Conservation (phyloP, 2,113 vertebrate species). For the Abramis brama region DNA sequence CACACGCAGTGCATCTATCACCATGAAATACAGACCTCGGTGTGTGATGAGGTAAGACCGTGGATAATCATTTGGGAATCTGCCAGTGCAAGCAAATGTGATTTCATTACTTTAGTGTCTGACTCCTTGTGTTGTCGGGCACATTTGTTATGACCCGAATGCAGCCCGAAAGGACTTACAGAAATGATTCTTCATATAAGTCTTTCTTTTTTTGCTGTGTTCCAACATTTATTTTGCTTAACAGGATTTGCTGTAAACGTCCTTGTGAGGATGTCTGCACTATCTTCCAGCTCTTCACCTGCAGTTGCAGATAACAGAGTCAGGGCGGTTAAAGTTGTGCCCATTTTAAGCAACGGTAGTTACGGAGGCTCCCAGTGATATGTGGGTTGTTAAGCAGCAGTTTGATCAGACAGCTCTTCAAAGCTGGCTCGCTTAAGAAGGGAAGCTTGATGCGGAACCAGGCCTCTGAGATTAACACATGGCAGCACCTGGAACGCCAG, state of each 20-base stretch:
- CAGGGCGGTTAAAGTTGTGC: slow-evolving; percentile 13
- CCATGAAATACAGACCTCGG: slow-evolving; percentile 33
- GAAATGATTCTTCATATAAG: slow-evolving; percentile 37
- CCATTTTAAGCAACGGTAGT: slow-evolving; percentile 28
- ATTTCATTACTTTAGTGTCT: slow-evolving; percentile 52
- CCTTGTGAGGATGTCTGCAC: slow-evolving; percentile 42
- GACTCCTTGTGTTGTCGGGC: slow-evolving; percentile 34
- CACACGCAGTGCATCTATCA: slow-evolving; percentile 24
- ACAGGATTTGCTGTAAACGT: slow-evolving; percentile 46
- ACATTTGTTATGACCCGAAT: slow-evolving; percentile 40
- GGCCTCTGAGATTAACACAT: slow-evolving; percentile 49
- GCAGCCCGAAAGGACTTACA: slow-evolving; percentile 5
- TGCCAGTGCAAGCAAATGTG: slow-evolving; percentile 47
- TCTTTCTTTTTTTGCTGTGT: slow-evolving; percentile 5
- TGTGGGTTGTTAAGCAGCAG: slow-evolving; percentile 39
- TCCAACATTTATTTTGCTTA: slow-evolving; percentile 48
- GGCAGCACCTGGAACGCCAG: slow-evolving; percentile 47
- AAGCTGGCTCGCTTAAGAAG: slow-evolving; percentile 8
- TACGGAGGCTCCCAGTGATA: slow-evolving; percentile 23
- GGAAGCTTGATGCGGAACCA: slow-evolving; percentile 41
- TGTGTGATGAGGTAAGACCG: slow-evolving; percentile 38
- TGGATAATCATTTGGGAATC: slow-evolving; percentile 41
- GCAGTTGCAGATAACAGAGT: slow-evolving; percentile 34
- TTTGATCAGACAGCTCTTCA: slow-evolving; percentile 50
- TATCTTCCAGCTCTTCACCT: slow-evolving; percentile 40